Evolutionary conservation across 2,888 invertebrate species (phyloP).

Genomic region (Xanthorhoe designata): DNA sequence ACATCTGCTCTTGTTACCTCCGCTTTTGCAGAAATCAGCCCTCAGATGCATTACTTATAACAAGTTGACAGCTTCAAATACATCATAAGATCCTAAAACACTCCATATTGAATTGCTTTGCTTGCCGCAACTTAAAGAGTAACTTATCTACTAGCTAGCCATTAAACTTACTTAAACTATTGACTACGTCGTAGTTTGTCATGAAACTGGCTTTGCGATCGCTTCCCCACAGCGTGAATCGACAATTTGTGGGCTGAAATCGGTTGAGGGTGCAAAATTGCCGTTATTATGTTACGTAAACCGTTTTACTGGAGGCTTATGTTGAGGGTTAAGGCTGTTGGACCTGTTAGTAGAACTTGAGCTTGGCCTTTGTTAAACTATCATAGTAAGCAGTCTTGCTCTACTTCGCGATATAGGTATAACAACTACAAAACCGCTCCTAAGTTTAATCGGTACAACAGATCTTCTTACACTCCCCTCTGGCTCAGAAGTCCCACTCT

Average conservation of each 20-base stretch:
- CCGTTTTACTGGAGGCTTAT: conserved; percentile 13
- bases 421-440: too few relatives aligned
- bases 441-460: too few relatives aligned
- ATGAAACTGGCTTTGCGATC: conserved; percentile 13
- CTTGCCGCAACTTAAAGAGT: background rate
- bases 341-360: conserved; percentile 19
- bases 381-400: background rate
- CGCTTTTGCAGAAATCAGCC: too few relatives aligned
- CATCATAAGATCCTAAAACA: too few relatives aligned
- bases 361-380: conserved; percentile 17
- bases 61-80: too few relatives aligned
- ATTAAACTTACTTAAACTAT: conserved; percentile 2
- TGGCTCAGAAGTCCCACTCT: too few relatives aligned
- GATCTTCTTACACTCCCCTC: too few relatives aligned
- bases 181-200: conserved; percentile 4
- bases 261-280: conserved; percentile 10
- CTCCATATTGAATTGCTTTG: background rate
- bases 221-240: conserved; percentile 23
- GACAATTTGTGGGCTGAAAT: conserved; percentile 26
- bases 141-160: background rate
- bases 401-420: background rate
- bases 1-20: too few relatives aligned
- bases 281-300: conserved; percentile 29
- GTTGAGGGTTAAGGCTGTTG: conserved; percentile 26
- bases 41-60: too few relatives aligned